Evolutionary conservation across 2,888 invertebrate species (phyloP), one percentile per base, ranked within the genome.

Genomic region (Phalera bucephala): DNA sequence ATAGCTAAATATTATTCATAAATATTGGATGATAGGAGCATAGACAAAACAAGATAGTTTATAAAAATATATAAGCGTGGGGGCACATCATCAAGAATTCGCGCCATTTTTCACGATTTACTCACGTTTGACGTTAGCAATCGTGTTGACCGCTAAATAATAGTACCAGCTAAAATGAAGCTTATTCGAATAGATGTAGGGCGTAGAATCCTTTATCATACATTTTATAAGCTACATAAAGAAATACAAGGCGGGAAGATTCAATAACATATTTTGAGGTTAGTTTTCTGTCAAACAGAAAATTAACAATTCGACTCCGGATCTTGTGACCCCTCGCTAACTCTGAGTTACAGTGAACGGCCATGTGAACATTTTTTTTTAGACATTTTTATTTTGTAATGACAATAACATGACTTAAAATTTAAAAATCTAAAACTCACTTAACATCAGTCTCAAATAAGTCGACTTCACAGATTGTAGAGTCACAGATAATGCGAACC

Each of bases 361-460:
- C 36, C 26, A 67, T 68, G 55, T 64, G 56, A 56, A 55, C 45
- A 49, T 49, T 34, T 44, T 38, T 52, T 51, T 42, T 36, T 47
- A 38, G 43, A 29, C 40, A 50, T 50, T 50, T 43, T 42, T 34
- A 26, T 49, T 54, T 52, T 50, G 36, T 57, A 61, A 49, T 25
- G 45, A 56, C 46, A 52, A 40, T 52, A 60, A 67, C 44, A 65
- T 46, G 62, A 69, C 66, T 62, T 72, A 75, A 62, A 63, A 57
- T 59, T 60, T 56, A 59, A 60, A 65, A 66, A 64, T 71, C 72
- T 73, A 69, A 21, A 70, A 71, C 72, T 78, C 80, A 75, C 77
- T 62, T 75, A 73, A 38, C 68, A 72, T 84, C 86, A 86, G 86
- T 86, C 86, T 86, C 86, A 82, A 76, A 69, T 67, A 56, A 64